Percentiles rank a stretch among this genome's conserved stretches.
phyloP scores from a whole-genome alignment of 1,140 invertebrate genomes.

The Lasioglossum baleicum region DNA sequence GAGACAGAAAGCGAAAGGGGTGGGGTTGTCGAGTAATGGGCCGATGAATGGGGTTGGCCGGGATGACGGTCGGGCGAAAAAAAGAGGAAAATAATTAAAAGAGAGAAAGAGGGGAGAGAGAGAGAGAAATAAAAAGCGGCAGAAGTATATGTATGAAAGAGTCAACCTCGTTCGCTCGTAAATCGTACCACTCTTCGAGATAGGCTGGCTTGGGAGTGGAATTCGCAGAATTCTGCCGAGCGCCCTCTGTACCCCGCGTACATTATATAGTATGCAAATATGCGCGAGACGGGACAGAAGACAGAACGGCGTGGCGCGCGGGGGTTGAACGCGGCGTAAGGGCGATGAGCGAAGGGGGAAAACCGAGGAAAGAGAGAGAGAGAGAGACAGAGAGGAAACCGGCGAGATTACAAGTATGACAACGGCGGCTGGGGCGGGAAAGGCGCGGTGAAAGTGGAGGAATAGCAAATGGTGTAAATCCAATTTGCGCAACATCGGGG shows the following conservation, averaged over 20 bases:
- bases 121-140: neutral
- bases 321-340: neutral
- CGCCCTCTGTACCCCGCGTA: neutral
- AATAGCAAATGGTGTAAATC: slow-evolving; percentile 68
- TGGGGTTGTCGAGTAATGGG: neutral
- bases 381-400: neutral
- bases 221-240: slow-evolving; percentile 46
- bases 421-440: slow-evolving; percentile 24
- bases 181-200: slow-evolving; percentile 42
- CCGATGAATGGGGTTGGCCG: neutral
- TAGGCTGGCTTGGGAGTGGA: slow-evolving; percentile 51
- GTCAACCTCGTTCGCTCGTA: slow-evolving; percentile 33
- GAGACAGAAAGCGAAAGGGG: neutral
- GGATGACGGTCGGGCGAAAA: neutral
- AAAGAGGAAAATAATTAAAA: slow-evolving; percentile 30
- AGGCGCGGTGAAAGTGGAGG: slow-evolving; percentile 44
- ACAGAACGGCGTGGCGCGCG: no score
- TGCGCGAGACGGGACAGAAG: slow-evolving; percentile 14
- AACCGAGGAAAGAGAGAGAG: neutral
- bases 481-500: slow-evolving; percentile 68
- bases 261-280: slow-evolving; percentile 70
- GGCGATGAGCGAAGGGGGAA: neutral
- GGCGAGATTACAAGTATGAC: slow-evolving; percentile 57
- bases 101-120: neutral
- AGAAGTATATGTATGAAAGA: neutral